Evolutionary conservation across 2,888 invertebrate genomes (phyloP), one percentile per base, ranked within the genome.

Genomic region (Caenorhabditis japonica): DNA sequence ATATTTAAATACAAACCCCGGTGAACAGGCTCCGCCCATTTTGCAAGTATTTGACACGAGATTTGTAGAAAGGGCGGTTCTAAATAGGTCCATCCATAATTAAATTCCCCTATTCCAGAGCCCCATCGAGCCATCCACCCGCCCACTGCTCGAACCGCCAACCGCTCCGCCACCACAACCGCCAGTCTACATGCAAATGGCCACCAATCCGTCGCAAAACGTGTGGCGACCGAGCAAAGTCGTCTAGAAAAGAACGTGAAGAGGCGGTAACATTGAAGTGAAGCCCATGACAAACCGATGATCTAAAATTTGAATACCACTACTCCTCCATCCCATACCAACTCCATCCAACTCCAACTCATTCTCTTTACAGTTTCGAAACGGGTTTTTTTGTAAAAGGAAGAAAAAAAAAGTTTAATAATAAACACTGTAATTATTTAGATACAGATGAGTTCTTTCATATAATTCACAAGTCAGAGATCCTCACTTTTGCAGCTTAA

Each of bases 121-220:
- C 30, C 51, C 62, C 19, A 43, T 61, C 13, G 71, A 70, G 17
- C 66, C 74, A 17, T 71, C 76, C 19, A 66, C 76, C 13, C 80
- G 80, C 25, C 80, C 80, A 19, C 52, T 80, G 1, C 59, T 80
- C 25, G 80, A 80, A 39, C 80, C 80, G 13, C 80, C 77, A 33
- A 76, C 77, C 3, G 77, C 75, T 39, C 80, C 80, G 10, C 80
- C 73, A 36, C 80, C 80, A 2, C 80, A 80, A 41, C 77, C 80
- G 7, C 80, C 80, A 7, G 69, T 74, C 15, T 76, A 76, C 56
- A 64, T 77, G 61, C 80, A 74, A 41, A 76, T 78, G 77, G 46
- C 78, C 21, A 76, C 77, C n/a, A 68, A 55, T 36, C 75, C 70
- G 15, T 62, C 69, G 15, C 75, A 75, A 33, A 71, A 66, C 27